A percentile compares a stretch with the other conserved stretches of the same genome.
phyloP scores from a whole-genome alignment of 2,888 invertebrate genomes.

The Strigamia crassipes region DNA sequence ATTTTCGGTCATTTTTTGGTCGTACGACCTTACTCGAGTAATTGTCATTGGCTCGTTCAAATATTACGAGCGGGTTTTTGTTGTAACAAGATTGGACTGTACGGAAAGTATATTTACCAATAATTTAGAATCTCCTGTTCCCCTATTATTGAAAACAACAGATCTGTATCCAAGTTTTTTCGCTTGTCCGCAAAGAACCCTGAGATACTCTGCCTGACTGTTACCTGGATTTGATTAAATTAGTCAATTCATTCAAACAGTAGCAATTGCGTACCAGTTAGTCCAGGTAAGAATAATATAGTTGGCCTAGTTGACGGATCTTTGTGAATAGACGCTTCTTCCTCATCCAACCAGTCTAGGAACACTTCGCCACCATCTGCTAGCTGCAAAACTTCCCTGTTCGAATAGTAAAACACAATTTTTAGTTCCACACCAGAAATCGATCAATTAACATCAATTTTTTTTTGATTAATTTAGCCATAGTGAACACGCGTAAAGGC shows the following conservation, averaged over 20 bases:
- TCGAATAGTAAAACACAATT: background rate
- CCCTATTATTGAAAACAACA: conserved; percentile 25
- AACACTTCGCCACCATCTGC: conserved; percentile 17
- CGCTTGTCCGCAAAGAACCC: background rate
- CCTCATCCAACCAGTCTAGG: conserved; percentile 21
- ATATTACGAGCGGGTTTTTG: too few species aligned
- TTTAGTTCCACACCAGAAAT: too few species aligned
- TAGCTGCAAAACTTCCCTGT: conserved; percentile 13
- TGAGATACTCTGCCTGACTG: conserved; percentile 38
- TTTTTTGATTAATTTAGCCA: too few species aligned
- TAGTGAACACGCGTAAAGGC: too few species aligned
- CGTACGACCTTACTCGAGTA: too few species aligned
- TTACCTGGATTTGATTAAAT: conserved; percentile 16
- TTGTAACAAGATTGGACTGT: too few species aligned
- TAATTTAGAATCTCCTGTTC: background rate
- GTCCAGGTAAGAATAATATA: conserved; percentile 30
- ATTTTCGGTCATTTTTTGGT: too few species aligned
- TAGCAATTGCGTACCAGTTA: background rate
- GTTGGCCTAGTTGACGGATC: conserved; percentile 34
- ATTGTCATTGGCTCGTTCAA: too few species aligned
- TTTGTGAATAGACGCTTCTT: conserved; percentile 11
- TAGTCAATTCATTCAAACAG: background rate
- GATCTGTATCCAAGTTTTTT: conserved; percentile 7
- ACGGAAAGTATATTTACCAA: background rate
- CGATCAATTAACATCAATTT: too few species aligned